These are phyloP conservation scores for Bombus waltoni DNA, from an alignment of 1,140 invertebrate genomes.

Conservation along the genomic window DNA sequence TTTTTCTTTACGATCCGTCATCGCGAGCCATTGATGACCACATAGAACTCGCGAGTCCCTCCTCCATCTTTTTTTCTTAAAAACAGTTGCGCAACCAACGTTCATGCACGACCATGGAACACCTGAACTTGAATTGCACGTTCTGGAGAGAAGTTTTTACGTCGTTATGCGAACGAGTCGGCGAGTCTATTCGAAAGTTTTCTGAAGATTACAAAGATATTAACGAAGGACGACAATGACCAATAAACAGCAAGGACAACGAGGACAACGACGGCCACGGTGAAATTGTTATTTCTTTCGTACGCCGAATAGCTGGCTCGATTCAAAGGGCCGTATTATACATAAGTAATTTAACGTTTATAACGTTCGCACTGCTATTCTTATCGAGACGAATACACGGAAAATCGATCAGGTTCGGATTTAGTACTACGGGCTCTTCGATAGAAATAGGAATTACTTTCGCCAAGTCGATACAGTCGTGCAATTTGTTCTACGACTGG, in stretches of 20 bases:
- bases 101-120: slow-evolving; percentile 53
- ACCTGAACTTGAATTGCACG: slow-evolving; percentile 65
- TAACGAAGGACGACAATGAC: background rate
- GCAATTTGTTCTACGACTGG: slow-evolving; percentile 30
- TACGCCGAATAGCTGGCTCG: background rate
- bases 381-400: background rate
- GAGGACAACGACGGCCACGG: background rate
- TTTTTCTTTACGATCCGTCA: slow-evolving; percentile 75
- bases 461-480: slow-evolving; percentile 19
- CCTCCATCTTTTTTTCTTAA: slow-evolving; percentile 32
- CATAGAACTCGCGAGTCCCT: slow-evolving; percentile 52
- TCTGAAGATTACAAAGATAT: background rate
- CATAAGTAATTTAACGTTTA: background rate
- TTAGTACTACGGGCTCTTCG: background rate
- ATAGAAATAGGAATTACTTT: slow-evolving; percentile 24
- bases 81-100: slow-evolving; percentile 56
- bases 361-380: background rate
- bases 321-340: background rate
- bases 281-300: background rate
- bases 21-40: slow-evolving; percentile 64
- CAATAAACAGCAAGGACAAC: slow-evolving; percentile 6
- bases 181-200: background rate
- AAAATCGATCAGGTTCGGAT: background rate
- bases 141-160: slow-evolving; percentile 7
- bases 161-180: background rate